A percentile compares a stretch with the other conserved stretches of the same genome.
Conservation (phyloP, 2,113 vertebrate species). For the Progne subis region DNA sequence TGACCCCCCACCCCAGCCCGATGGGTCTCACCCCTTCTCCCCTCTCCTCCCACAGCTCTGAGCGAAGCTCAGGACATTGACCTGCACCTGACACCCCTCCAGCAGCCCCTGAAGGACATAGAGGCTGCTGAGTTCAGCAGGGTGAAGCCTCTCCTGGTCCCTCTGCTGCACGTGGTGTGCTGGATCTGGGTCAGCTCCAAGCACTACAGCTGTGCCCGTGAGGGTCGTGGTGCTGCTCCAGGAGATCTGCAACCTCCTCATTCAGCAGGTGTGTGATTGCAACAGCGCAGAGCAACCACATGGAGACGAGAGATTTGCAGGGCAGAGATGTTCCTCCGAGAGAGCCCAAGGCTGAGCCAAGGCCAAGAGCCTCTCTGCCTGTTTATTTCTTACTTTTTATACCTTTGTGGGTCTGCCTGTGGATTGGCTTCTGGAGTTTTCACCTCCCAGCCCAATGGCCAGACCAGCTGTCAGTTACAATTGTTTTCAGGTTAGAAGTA, state of each 20-base stretch:
- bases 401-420: no score
- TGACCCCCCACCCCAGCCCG: rapidly evolving
- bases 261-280: conserved; percentile 86
- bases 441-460: no score
- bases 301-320: no score
- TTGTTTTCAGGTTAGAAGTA: no score
- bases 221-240: conserved; percentile 86
- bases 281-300: no score
- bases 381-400: no score
- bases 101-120: conserved; percentile 75
- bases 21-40: background rate
- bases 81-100: conserved; percentile 80
- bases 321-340: no score
- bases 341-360: no score
- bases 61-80: conserved; percentile 84
- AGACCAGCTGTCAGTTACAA: no score
- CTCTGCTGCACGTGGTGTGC: conserved; percentile 87
- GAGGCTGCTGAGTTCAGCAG: conserved; percentile 82
- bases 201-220: conserved; percentile 78
- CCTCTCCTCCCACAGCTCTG: conserved; percentile 76
- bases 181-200: conserved; percentile 85
- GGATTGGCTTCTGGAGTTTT: no score
- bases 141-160: conserved; percentile 76
- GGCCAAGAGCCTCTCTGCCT: no score
- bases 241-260: conserved; percentile 89